phyloP scores from a whole-genome alignment of 2,797 vertebrate genomes.

The Odontamblyopus rebecca region DNA sequence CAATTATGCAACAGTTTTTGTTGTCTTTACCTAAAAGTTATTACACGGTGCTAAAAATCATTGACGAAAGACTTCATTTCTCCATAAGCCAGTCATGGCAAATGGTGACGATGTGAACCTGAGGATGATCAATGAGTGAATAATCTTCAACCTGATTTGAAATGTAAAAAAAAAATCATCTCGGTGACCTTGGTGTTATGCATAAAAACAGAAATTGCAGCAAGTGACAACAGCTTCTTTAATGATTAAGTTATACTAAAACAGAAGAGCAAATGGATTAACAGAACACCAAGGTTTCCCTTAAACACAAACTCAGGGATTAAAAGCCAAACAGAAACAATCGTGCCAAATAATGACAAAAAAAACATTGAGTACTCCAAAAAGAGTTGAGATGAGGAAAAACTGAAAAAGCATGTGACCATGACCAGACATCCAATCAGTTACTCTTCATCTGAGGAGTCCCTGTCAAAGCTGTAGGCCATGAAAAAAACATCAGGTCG shows the following conservation, averaged over 20 bases:
- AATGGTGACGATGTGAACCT: not conserved
- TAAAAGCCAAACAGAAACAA: slow-evolving; percentile 37
- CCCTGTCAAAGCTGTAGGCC: slow-evolving; percentile 84
- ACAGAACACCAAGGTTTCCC: slow-evolving; percentile 55
- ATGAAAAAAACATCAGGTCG: slow-evolving; percentile 86
- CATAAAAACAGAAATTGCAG: slow-evolving; percentile 29
- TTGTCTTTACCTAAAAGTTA: too few relatives aligned
- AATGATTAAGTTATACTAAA: slow-evolving; percentile 47
- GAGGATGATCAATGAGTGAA: not conserved
- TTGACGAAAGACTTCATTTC: too few relatives aligned
- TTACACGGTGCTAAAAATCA: too few relatives aligned
- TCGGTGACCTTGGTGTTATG: not conserved
- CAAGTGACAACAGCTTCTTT: slow-evolving; percentile 42
- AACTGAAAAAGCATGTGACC: slow-evolving; percentile 2
- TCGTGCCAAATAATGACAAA: slow-evolving; percentile 28
- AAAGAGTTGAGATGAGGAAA: slow-evolving; percentile 18
- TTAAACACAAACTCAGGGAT: slow-evolving; percentile 59
- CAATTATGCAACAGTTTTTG: too few relatives aligned
- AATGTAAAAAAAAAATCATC: slow-evolving; percentile 12
- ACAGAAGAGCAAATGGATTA: slow-evolving; percentile 42
- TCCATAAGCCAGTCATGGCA: too few relatives aligned
- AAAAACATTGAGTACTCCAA: slow-evolving; percentile 24
- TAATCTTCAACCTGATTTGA: slow-evolving; percentile 30
- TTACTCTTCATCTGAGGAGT: slow-evolving; percentile 85
- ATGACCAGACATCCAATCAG: slow-evolving; percentile 30